These are phyloP conservation scores for Prinia subflava DNA, from an alignment of 2,113 vertebrate species.

Conservation along the genomic window DNA sequence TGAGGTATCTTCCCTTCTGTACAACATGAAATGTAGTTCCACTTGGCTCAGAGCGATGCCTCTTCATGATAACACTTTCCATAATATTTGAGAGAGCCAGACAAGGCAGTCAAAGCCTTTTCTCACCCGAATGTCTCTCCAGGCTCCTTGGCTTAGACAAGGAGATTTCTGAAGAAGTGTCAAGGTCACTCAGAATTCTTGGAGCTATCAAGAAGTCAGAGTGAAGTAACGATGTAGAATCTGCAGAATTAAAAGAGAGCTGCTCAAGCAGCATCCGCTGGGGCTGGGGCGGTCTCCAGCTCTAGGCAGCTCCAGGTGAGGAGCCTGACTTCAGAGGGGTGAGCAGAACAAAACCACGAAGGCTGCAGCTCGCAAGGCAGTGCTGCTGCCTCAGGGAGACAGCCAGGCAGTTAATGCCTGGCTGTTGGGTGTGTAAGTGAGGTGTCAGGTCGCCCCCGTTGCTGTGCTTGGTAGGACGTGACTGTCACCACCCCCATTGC, in stretches of 20 bases:
- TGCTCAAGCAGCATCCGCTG: neutral
- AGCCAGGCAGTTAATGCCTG: neutral
- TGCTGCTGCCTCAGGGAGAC: neutral
- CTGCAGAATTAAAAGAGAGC: neutral
- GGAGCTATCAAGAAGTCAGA: neutral
- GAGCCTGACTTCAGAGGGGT: neutral
- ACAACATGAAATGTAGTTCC: neutral
- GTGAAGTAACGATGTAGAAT: neutral
- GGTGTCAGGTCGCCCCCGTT: neutral
- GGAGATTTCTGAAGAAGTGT: neutral
- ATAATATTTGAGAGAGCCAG: neutral
- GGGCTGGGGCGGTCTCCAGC: neutral
- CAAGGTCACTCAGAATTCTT: neutral
- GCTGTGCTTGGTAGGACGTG: neutral
- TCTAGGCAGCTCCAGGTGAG: neutral
- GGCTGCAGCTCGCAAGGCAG: neutral
- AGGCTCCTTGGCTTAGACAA: constrained; percentile 16
- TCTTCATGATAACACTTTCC: constrained; percentile 9
- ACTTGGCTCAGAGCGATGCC: constrained; percentile 1
- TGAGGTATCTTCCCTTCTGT: neutral
- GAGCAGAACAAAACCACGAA: neutral
- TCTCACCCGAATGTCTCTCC: neutral
- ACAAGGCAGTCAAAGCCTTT: neutral
- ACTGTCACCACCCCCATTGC: neutral
- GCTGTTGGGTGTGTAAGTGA: neutral